Percentiles rank a stretch among this genome's conserved stretches.
phyloP scores from a whole-genome alignment of 2,797 vertebrate species.

The Thamnophis elegans region DNA sequence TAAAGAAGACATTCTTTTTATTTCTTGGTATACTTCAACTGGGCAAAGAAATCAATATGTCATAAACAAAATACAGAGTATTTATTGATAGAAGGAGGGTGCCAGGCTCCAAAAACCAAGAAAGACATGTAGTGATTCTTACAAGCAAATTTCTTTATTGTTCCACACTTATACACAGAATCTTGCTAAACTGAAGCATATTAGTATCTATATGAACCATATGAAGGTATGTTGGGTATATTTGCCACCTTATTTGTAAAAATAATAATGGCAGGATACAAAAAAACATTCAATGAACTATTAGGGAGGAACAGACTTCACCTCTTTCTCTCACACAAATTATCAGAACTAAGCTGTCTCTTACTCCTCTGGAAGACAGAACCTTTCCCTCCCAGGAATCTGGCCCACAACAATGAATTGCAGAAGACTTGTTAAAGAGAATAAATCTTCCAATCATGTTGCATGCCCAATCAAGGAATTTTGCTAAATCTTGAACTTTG shows the following conservation, averaged over 20 bases:
- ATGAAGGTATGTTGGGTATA: not conserved
- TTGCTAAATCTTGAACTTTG: not conserved
- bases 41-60: not conserved
- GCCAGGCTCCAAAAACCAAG: not conserved
- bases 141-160: not conserved
- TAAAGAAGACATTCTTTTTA: not conserved
- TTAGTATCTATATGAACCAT: not conserved
- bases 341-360: not conserved
- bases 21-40: not conserved
- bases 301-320: not conserved
- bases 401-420: not conserved
- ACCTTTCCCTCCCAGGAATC: not conserved
- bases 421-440: not conserved
- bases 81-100: not conserved
- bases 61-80: not conserved
- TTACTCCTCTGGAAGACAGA: not conserved
- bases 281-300: not conserved
- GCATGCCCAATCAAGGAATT: not conserved
- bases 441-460: not conserved
- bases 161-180: not conserved
- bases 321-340: not conserved
- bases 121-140: not conserved
- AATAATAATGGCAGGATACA: not conserved
- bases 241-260: not conserved
- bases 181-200: not conserved